Percentiles rank a stretch among this genome's conserved stretches.
These are phyloP conservation scores for Rhopilema esculentum DNA, from an alignment of 30 jellyfish, hydroid and myxozoan genomes.

Conservation along the genomic window DNA sequence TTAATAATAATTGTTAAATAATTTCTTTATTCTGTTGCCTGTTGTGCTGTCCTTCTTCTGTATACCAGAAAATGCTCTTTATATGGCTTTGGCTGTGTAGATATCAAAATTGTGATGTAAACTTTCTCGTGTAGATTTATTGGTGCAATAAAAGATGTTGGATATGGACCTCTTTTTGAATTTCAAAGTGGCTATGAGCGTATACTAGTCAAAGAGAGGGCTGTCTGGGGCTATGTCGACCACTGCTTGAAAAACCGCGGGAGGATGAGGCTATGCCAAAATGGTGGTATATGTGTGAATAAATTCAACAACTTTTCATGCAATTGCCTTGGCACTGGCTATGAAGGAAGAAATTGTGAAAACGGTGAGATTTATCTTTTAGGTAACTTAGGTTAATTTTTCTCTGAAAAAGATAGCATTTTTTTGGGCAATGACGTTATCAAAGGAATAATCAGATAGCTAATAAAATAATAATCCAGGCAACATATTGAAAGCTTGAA, in stretches of 20 bases:
- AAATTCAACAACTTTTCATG: slow-evolving; percentile 50
- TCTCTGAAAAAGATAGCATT: neutral
- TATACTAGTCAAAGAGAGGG: slow-evolving; percentile 24
- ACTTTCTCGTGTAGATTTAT: slow-evolving; percentile 21
- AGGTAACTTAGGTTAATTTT: no score
- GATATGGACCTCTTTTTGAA: slow-evolving; percentile 24
- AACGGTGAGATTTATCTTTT: slow-evolving; percentile 12
- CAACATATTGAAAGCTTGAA: no score
- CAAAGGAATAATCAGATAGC: no score
- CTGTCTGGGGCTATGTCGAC: slow-evolving; percentile 36
- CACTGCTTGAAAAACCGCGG: slow-evolving; percentile 16
- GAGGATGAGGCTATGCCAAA: slow-evolving; percentile 30
- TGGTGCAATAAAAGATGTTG: slow-evolving; percentile 53
- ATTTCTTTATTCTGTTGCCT: no score
- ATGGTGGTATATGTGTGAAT: slow-evolving; percentile 53
- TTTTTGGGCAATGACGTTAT: neutral
- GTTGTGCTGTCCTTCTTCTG: no score
- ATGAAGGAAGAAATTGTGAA: slow-evolving; percentile 48
- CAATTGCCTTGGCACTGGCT: slow-evolving; percentile 74
- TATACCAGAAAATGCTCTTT: no score
- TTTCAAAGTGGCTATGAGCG: slow-evolving; percentile 24
- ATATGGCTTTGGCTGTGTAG: no score
- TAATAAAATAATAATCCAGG: no score
- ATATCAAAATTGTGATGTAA: no score
- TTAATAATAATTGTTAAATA: no score